phyloP scores from a whole-genome alignment of 2,888 invertebrate genomes.

The Trissolcus japonicus region DNA sequence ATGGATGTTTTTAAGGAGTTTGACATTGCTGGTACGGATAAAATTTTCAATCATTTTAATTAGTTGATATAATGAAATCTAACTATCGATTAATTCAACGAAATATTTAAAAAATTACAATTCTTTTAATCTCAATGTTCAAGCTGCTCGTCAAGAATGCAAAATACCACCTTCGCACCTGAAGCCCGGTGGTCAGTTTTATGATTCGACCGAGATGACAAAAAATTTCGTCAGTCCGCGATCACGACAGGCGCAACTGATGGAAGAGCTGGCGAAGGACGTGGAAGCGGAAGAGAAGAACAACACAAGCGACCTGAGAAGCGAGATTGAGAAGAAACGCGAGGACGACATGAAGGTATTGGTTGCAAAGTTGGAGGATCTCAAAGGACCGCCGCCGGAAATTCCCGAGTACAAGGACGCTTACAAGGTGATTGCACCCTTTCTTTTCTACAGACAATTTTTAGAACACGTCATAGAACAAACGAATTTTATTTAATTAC shows the following conservation, averaged over 20 bases:
- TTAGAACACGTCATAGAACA: too few relatives aligned
- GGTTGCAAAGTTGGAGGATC: constrained; percentile 69
- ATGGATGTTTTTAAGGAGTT: constrained; percentile 72
- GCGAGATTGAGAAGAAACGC: constrained; percentile 58
- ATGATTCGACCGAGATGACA: constrained; percentile 57
- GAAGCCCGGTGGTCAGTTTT: constrained; percentile 63
- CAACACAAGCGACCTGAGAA: constrained; percentile 41
- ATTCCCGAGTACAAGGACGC: constrained; percentile 73
- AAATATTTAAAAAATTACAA: background rate
- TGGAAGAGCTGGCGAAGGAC: constrained; percentile 59
- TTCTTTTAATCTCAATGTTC: constrained; percentile 5
- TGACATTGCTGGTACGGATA: constrained; percentile 60
- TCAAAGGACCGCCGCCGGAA: constrained; percentile 68
- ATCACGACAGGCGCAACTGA: constrained; percentile 55
- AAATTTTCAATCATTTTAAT: background rate
- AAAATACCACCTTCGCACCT: constrained; percentile 66
- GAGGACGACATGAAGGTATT: constrained; percentile 69
- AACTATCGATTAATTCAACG: background rate
- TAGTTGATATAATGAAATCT: background rate
- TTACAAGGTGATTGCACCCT: constrained; percentile 65
- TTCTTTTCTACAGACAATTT: background rate
- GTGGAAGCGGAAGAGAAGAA: constrained; percentile 57
- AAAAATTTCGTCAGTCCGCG: constrained; percentile 59
- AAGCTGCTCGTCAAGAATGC: constrained; percentile 63
- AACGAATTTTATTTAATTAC: too few relatives aligned